A percentile compares a stretch with the other conserved stretches of the same genome.
phyloP scores from a whole-genome alignment of 2,113 vertebrate genomes.

The Lethenteron reissneri region DNA sequence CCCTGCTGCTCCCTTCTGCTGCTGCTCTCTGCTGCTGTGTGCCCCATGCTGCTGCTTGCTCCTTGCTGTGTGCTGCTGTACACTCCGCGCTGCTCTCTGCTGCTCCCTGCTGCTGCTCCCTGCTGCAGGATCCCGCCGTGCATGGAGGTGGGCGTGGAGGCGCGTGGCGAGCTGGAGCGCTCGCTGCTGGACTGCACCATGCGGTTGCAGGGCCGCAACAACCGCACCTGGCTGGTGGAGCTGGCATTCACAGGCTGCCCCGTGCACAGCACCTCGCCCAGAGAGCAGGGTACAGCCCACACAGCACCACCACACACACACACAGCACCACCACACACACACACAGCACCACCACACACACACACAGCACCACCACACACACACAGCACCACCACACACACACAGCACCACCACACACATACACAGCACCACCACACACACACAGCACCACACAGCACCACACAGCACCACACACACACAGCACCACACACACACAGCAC shows the following conservation, averaged over 20 bases:
- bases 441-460: no score
- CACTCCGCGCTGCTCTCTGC: no score
- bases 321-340: no score
- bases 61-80: no score
- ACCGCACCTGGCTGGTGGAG: conserved; percentile 89
- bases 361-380: no score
- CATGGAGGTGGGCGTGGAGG: conserved; percentile 71
- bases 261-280: conserved; percentile 64
- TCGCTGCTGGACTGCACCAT: conserved; percentile 89
- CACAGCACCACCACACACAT: no score
- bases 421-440: no score
- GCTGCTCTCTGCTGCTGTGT: background rate
- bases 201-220: conserved; percentile 89
- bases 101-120: background rate
- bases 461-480: no score
- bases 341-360: no score
- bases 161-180: conserved; percentile 56
- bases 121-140: conserved; percentile 56
- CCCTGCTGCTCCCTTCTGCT: background rate
- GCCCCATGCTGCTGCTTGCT: no score
- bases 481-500: no score
- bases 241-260: conserved; percentile 85
- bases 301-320: background rate
- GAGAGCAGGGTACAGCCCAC: conserved; percentile 53
- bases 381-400: no score